Conservation (phyloP, 2,888 invertebrate genomes). For the Ophion ellenae region DNA sequence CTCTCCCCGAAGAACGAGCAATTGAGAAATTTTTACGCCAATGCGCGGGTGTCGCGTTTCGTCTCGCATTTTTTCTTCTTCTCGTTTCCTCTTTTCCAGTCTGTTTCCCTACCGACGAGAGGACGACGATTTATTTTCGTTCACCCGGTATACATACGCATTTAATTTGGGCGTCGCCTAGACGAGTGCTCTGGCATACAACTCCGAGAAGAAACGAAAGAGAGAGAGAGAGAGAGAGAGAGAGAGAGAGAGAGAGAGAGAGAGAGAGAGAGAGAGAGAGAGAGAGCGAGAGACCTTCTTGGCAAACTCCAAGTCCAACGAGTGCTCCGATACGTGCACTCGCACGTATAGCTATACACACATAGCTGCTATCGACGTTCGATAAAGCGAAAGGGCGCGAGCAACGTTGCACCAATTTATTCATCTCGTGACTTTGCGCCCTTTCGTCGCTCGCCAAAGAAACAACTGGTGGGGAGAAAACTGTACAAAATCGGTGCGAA, state of each 20-base stretch:
- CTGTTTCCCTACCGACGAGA: conserved; percentile 63
- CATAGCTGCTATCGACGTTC: conserved; percentile 8
- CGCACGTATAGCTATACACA: neutral
- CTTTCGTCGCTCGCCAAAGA: neutral
- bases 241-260: conserved; percentile 8
- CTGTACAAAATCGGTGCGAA: neutral
- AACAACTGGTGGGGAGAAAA: neutral
- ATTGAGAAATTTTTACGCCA: neutral
- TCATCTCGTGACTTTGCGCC: neutral
- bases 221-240: conserved; percentile 16
- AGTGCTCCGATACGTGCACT: conserved; percentile 10
- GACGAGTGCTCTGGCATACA: conserved; percentile 68
- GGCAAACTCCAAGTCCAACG: conserved; percentile 56
- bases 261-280: conserved; percentile 18
- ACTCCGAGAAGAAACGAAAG: conserved; percentile 22
- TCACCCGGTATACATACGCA: conserved; percentile 74
- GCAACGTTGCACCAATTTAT: neutral
- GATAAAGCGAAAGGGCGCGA: conserved; percentile 19
- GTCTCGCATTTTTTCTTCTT: conserved; percentile 19
- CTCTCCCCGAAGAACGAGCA: neutral
- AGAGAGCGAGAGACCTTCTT: conserved; percentile 54
- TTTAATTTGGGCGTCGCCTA: conserved; percentile 75
- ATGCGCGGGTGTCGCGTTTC: neutral
- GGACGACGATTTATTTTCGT: conserved; percentile 76
- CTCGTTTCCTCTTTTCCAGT: conserved; percentile 55